These are phyloP conservation scores for Galleria mellonella DNA, from an alignment of 1,140 invertebrate species.

Conservation along the genomic window DNA sequence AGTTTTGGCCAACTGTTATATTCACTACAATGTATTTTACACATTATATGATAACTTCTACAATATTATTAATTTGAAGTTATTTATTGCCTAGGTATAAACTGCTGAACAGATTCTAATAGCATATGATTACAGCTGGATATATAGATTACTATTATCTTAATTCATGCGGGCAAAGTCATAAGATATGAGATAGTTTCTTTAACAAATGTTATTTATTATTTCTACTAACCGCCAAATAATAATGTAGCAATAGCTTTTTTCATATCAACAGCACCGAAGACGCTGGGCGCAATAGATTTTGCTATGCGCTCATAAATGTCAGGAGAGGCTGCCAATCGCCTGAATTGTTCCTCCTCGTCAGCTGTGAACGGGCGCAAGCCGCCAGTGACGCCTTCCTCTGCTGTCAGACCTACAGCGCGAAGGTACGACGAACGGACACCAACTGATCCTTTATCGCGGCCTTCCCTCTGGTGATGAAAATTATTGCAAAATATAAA, in stretches of 20 bases:
- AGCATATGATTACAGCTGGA: too few species aligned
- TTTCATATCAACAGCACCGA: constrained; percentile 95
- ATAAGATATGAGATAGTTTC: too few species aligned
- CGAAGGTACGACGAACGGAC: constrained; percentile 95
- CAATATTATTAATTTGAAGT: too few species aligned
- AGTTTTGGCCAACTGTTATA: too few species aligned
- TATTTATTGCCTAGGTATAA: too few species aligned
- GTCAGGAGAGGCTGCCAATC: constrained; percentile 88
- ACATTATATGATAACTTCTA: too few species aligned
- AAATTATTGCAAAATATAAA: too few species aligned
- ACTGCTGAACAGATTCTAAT: too few species aligned
- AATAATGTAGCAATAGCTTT: constrained; percentile 97
- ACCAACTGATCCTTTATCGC: constrained; percentile 92
- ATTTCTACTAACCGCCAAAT: constrained; percentile 84
- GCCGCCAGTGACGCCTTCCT: constrained; percentile 86
- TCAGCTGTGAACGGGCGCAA: constrained; percentile 78
- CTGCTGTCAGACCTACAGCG: constrained; percentile 93
- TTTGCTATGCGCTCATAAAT: constrained; percentile 93
- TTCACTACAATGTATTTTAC: too few species aligned
- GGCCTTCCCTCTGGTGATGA: constrained; percentile 74
- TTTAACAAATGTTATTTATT: too few species aligned
- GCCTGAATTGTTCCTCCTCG: constrained; percentile 94
- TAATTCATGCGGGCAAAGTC: too few species aligned
- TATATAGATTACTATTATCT: too few species aligned
- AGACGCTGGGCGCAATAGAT: constrained; percentile 98